Percentiles rank a stretch among this genome's conserved stretches.
These are phyloP conservation scores for Corythornis cristatus DNA, from an alignment of 2,113 vertebrate species.

Conservation along the genomic window DNA sequence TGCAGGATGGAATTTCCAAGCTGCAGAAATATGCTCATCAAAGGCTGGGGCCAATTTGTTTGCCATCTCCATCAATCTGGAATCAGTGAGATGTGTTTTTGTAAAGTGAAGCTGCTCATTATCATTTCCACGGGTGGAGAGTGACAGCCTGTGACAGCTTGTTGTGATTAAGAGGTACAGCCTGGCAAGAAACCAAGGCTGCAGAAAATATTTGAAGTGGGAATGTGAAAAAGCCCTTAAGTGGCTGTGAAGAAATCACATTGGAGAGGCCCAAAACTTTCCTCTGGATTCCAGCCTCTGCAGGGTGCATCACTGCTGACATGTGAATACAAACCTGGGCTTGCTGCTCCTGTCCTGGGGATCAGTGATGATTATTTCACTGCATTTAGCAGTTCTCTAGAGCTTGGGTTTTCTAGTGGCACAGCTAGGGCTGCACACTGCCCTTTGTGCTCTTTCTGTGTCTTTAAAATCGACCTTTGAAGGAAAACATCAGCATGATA, in stretches of 20 bases:
- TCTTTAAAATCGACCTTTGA: background rate
- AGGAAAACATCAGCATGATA: background rate
- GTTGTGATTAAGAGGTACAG: slow-evolving; percentile 53
- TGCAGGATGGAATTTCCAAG: slow-evolving; percentile 17
- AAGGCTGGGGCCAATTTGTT: slow-evolving; percentile 46
- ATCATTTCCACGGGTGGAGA: slow-evolving; percentile 41
- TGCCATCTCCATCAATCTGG: slow-evolving; percentile 36
- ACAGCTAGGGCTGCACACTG: background rate
- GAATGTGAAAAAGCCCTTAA: background rate
- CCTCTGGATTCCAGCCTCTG: background rate
- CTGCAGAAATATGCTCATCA: slow-evolving; percentile 27
- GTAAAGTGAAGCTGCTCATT: slow-evolving; percentile 53
- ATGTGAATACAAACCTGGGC: background rate
- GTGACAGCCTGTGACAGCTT: slow-evolving; percentile 58
- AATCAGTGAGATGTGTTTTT: slow-evolving; percentile 47
- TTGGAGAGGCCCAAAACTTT: background rate
- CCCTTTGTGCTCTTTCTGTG: background rate
- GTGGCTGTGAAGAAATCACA: background rate
- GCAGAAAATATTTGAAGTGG: slow-evolving; percentile 17
- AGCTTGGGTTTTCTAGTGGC: background rate
- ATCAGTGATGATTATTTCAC: background rate
- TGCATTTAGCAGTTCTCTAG: background rate
- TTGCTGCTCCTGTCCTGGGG: background rate
- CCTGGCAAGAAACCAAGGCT: slow-evolving; percentile 31
- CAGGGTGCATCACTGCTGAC: background rate